phyloP scores from a whole-genome alignment of 1,140 invertebrate species.

The Thaumetopoea pityocampa region DNA sequence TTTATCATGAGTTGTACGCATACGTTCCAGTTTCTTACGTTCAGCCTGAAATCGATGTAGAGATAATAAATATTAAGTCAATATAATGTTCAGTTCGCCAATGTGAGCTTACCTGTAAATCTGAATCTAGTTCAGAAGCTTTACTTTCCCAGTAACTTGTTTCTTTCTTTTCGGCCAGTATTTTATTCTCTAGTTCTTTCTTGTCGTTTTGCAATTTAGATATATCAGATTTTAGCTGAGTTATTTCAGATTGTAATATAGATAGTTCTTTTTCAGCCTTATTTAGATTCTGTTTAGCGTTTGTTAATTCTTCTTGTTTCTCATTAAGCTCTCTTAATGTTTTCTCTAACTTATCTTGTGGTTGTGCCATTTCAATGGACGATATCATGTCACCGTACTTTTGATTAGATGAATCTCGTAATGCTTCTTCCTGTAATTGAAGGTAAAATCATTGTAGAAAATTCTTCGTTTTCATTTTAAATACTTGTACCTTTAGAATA shows the following conservation, averaged over 20 bases:
- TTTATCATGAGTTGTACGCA: conserved; percentile 78
- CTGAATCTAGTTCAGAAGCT: conserved; percentile 78
- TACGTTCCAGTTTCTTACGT: conserved; percentile 78
- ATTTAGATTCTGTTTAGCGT: conserved; percentile 45
- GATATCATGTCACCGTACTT: conserved; percentile 72
- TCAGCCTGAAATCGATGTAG: conserved; percentile 79
- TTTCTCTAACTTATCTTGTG: conserved; percentile 71
- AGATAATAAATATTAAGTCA: background rate
- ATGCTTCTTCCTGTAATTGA: conserved; percentile 65
- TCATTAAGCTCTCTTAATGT: conserved; percentile 62
- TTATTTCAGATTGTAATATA: conserved; percentile 70
- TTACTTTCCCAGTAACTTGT: conserved; percentile 78
- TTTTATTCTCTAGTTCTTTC: conserved; percentile 76
- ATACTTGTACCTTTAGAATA: no score
- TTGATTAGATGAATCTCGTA: conserved; percentile 73
- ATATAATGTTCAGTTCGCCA: background rate
- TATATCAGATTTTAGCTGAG: conserved; percentile 77
- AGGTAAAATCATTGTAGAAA: no score
- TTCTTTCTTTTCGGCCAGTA: conserved; percentile 74
- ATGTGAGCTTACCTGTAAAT: conserved; percentile 75
- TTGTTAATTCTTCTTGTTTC: conserved; percentile 54
- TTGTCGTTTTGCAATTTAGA: conserved; percentile 80
- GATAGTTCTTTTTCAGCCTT: conserved; percentile 70
- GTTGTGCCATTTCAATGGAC: conserved; percentile 72
- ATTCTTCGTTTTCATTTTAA: no score